A percentile compares a stretch with the other conserved stretches of the same genome.
phyloP scores from a whole-genome alignment of 2,888 invertebrate genomes.

The Ditylenchus weischeri region DNA sequence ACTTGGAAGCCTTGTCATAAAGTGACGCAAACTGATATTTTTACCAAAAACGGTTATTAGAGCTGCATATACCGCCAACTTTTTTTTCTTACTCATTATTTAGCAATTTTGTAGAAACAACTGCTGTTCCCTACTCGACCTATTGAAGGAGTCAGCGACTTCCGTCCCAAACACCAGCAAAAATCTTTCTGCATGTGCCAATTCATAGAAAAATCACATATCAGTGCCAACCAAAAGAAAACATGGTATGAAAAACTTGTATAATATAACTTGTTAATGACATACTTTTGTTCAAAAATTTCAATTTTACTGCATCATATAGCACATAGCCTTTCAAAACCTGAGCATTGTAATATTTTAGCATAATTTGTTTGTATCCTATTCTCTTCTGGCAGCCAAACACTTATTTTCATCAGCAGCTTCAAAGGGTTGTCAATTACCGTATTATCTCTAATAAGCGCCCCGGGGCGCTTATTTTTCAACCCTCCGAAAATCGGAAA shows the following conservation, averaged over 20 bases:
- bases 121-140: slow-evolving; percentile 53
- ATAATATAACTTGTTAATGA: too few species aligned
- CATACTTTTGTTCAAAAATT: background rate
- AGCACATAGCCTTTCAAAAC: too few species aligned
- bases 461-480: too few species aligned
- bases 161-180: slow-evolving; percentile 52
- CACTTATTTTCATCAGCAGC: too few species aligned
- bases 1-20: background rate
- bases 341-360: too few species aligned
- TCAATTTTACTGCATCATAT: background rate
- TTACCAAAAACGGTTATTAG: background rate
- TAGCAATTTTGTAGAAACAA: slow-evolving; percentile 39
- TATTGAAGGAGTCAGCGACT: slow-evolving; percentile 51
- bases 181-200: slow-evolving; percentile 54
- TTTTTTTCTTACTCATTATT: background rate
- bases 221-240: slow-evolving; percentile 3
- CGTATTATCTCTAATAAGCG: too few species aligned
- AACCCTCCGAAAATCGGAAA: too few species aligned
- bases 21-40: background rate
- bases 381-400: too few species aligned
- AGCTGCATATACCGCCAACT: too few species aligned
- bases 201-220: slow-evolving; percentile 43
- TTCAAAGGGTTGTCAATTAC: too few species aligned
- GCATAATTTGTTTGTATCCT: too few species aligned
- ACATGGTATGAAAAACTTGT: slow-evolving; percentile 8